These are phyloP conservation scores for Agelastica alni DNA, from an alignment of 2,888 invertebrate genomes.

Conservation along the genomic window DNA sequence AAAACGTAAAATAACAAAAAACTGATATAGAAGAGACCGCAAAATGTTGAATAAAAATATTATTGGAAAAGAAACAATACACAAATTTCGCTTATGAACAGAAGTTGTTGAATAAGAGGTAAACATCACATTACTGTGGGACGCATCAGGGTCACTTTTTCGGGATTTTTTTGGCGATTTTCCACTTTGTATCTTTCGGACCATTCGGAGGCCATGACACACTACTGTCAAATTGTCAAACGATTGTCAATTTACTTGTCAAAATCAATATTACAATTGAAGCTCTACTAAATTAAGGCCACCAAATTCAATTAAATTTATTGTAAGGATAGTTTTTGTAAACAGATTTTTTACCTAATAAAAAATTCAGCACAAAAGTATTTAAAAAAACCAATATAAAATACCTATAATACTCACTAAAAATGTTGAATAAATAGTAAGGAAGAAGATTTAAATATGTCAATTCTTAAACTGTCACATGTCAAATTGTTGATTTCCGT, in stretches of 20 bases:
- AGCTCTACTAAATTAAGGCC: no score
- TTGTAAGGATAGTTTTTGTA: no score
- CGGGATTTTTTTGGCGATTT: slow-evolving; percentile 68
- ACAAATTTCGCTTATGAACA: slow-evolving; percentile 85
- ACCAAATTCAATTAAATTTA: no score
- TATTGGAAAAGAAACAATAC: slow-evolving; percentile 85
- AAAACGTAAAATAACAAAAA: slow-evolving; percentile 85
- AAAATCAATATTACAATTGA: no score
- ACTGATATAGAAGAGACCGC: slow-evolving; percentile 80
- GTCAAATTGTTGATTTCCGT: slow-evolving; percentile 13
- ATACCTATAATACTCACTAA: no score
- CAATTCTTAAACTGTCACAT: no score
- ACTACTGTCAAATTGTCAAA: slow-evolving; percentile 8
- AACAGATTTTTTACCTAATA: no score
- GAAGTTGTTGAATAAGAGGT: slow-evolving; percentile 68
- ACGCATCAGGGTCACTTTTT: slow-evolving; percentile 66
- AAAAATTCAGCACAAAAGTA: no score
- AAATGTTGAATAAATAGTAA: not conserved
- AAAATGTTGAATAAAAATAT: slow-evolving; percentile 84
- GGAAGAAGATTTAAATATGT: not conserved
- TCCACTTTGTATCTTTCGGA: slow-evolving; percentile 67
- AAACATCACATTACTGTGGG: slow-evolving; percentile 64
- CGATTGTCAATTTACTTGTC: no score
- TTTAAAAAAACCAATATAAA: no score
- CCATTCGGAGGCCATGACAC: slow-evolving; percentile 58